These are phyloP conservation scores for Tholera decimalis DNA, from an alignment of 2,888 invertebrate species.

Conservation along the genomic window DNA sequence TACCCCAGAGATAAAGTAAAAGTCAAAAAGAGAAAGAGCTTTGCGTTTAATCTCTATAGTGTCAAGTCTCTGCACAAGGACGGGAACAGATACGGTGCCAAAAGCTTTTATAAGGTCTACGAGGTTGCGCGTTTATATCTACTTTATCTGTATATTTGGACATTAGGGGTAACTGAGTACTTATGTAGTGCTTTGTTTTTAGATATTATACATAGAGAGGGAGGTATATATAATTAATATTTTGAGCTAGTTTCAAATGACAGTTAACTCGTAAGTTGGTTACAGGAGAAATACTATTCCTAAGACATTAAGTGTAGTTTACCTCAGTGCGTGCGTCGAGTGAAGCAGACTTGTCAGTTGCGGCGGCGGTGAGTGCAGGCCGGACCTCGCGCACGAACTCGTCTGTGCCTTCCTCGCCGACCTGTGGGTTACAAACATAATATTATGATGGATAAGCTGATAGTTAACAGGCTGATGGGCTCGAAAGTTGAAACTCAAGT, in stretches of 20 bases:
- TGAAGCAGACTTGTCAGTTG: constrained; percentile 95
- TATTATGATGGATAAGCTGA: not conserved
- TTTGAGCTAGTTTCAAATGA: not conserved
- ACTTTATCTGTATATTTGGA: too few relatives aligned
- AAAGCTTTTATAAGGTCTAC: too few relatives aligned
- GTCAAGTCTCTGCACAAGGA: too few relatives aligned
- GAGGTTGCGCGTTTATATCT: too few relatives aligned
- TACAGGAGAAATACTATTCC: not conserved
- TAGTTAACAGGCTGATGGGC: not conserved
- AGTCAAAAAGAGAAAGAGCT: too few relatives aligned
- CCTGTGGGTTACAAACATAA: constrained; percentile 67
- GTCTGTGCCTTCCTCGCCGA: constrained; percentile 92
- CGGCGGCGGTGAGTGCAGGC: constrained; percentile 93
- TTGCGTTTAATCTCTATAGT: too few relatives aligned
- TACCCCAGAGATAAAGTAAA: too few relatives aligned
- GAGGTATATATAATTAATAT: not conserved
- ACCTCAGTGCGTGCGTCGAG: constrained; percentile 95
- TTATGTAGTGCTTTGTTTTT: too few relatives aligned
- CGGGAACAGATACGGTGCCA: too few relatives aligned
- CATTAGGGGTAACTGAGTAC: too few relatives aligned
- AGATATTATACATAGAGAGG: too few relatives aligned
- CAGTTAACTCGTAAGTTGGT: not conserved
- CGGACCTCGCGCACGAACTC: constrained; percentile 94
- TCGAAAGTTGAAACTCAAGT: not conserved
- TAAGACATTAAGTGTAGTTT: constrained; percentile 45